Evolutionary conservation across 2,888 invertebrate genomes (phyloP).

Genomic region (Callinectes sapidus): DNA sequence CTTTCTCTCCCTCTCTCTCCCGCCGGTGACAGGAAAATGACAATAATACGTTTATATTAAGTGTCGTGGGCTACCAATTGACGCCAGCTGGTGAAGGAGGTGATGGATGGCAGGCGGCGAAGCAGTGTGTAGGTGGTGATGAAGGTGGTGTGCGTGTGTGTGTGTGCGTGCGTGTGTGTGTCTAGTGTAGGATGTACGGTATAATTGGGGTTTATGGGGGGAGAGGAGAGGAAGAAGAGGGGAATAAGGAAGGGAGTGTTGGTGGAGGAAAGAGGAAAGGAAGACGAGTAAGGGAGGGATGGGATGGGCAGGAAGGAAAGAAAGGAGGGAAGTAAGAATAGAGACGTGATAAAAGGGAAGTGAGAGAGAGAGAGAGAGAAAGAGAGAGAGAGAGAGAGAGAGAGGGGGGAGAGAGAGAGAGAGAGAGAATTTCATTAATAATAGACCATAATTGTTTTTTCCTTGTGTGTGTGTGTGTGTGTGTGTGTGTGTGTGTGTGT

Average conservation of each 20-base stretch:
- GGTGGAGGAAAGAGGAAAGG: neutral
- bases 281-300: neutral
- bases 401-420: neutral
- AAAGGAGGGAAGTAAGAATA: neutral
- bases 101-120: neutral
- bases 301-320: neutral
- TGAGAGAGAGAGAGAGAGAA: neutral
- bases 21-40: slow-evolving; percentile 8
- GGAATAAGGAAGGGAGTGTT: neutral
- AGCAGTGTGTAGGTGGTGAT: neutral
- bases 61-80: slow-evolving; percentile 2
- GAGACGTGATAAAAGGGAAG: neutral
- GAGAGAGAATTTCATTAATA: neutral
- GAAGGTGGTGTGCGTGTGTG: neutral
- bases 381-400: neutral
- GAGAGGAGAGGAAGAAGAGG: neutral
- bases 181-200: neutral
- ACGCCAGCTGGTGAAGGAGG: neutral
- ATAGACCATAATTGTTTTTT: too few species aligned
- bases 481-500: neutral
- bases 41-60: slow-evolving; percentile 34
- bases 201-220: neutral
- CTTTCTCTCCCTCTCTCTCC: neutral
- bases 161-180: neutral
- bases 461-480: neutral